Conservation (phyloP, 2,113 vertebrate species). For the Panthera leo region DNA sequence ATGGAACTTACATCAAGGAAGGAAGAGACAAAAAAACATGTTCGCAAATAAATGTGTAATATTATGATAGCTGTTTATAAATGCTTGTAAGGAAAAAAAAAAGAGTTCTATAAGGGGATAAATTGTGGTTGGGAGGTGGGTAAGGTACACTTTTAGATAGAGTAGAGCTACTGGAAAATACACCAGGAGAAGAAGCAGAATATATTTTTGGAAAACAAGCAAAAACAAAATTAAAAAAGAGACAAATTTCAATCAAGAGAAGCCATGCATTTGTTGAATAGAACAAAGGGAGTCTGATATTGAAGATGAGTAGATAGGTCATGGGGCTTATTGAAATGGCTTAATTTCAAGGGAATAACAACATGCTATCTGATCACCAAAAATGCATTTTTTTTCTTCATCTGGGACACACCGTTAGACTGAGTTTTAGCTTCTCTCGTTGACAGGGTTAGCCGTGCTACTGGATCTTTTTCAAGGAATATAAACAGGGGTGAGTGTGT, state of each 20-base stretch:
- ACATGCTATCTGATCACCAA: not conserved
- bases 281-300: not conserved
- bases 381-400: not conserved
- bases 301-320: not conserved
- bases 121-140: not conserved
- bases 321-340: not conserved
- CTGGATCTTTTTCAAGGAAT: not conserved
- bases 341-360: not conserved
- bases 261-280: not conserved
- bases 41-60: not conserved
- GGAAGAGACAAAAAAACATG: not conserved
- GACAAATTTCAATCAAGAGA: not conserved
- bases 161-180: not conserved
- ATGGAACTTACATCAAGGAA: not conserved
- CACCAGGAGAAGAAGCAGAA: not conserved
- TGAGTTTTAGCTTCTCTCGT: not conserved
- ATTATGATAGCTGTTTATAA: not conserved
- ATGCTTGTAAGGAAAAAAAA: not conserved
- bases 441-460: accelerated
- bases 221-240: not conserved
- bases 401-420: not conserved
- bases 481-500: accelerated
- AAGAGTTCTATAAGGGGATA: not conserved
- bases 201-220: not conserved
- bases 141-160: not conserved